Percentiles rank a stretch among this genome's conserved stretches.
Conservation (phyloP, 1,140 invertebrate genomes). For the Anastrepha obliqua region DNA sequence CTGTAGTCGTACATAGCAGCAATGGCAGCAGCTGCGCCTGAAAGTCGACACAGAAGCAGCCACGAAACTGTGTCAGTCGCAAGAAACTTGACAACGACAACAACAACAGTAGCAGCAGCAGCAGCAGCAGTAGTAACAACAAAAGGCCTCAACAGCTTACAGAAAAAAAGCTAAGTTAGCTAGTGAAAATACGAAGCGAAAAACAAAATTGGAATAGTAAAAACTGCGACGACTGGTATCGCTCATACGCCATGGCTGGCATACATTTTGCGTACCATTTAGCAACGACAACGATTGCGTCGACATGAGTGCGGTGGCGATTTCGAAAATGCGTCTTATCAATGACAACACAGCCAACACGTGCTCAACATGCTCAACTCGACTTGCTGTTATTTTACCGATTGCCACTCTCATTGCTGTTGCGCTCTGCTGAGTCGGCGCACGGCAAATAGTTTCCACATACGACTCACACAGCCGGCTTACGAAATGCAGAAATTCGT, state of each 20-base stretch:
- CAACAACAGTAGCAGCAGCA: not conserved
- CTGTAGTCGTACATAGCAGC: not conserved
- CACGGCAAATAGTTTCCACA: not conserved
- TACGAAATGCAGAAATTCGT: not conserved
- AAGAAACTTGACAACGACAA: slow-evolving; percentile 42
- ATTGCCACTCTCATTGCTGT: not conserved
- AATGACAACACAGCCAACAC: slow-evolving; percentile 14
- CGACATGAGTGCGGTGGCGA: not conserved
- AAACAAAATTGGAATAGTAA: not conserved
- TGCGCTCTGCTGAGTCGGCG: not conserved
- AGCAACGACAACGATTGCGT: not conserved
- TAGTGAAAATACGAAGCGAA: not conserved
- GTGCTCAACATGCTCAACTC: not conserved
- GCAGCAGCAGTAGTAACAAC: not conserved
- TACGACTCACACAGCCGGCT: not conserved
- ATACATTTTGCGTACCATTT: slow-evolving; percentile 1
- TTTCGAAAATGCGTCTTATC: slow-evolving; percentile 37
- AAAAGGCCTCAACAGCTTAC: not conserved
- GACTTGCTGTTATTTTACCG: not conserved
- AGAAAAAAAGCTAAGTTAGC: slow-evolving; percentile 2
- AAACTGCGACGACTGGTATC: slow-evolving; percentile 17
- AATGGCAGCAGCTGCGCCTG: slow-evolving; percentile 21
- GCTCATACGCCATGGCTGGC: slow-evolving; percentile 14
- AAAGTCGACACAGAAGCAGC: slow-evolving; percentile 44
- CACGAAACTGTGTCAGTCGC: slow-evolving; percentile 42